Conservation (phyloP, 2,888 invertebrate species). For the Colostygia pectinataria region DNA sequence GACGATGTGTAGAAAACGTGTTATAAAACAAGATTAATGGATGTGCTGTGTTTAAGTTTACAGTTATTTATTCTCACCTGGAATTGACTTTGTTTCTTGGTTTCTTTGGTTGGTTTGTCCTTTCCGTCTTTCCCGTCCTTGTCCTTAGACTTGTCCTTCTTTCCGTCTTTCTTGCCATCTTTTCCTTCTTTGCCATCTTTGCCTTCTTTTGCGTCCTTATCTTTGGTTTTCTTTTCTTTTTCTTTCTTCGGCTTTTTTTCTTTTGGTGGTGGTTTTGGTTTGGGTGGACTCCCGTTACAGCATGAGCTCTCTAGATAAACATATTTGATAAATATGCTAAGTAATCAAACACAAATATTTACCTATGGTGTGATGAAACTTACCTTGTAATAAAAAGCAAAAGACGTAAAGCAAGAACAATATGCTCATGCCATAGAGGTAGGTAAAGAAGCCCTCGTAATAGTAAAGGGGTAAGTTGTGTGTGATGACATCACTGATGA, state of each 20-base stretch:
- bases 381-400: slow-evolving; percentile 94
- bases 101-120: slow-evolving; percentile 82
- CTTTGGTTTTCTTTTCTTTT: slow-evolving; percentile 85
- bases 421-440: slow-evolving; percentile 96
- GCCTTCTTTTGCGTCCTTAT: slow-evolving; percentile 81
- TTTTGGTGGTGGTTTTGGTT: slow-evolving; percentile 85
- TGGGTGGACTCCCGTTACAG: slow-evolving; percentile 88
- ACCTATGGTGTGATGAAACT: slow-evolving; percentile 38
- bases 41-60: slow-evolving; percentile 67
- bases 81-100: slow-evolving; percentile 86
- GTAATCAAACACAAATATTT: background rate
- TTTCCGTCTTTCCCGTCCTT: slow-evolving; percentile 84
- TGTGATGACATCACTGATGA: slow-evolving; percentile 96
- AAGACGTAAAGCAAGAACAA: slow-evolving; percentile 96
- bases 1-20: slow-evolving; percentile 47
- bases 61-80: slow-evolving; percentile 76
- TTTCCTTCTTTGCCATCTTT: slow-evolving; percentile 77
- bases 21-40: slow-evolving; percentile 66
- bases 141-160: slow-evolving; percentile 83
- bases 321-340: background rate
- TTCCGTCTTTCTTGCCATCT: slow-evolving; percentile 80
- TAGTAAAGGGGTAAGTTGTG: slow-evolving; percentile 95
- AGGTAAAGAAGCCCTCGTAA: slow-evolving; percentile 97
- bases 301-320: slow-evolving; percentile 88
- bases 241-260: slow-evolving; percentile 88